phyloP scores from a whole-genome alignment of 2,888 invertebrate species.

The Aleiodes leptofemur region DNA sequence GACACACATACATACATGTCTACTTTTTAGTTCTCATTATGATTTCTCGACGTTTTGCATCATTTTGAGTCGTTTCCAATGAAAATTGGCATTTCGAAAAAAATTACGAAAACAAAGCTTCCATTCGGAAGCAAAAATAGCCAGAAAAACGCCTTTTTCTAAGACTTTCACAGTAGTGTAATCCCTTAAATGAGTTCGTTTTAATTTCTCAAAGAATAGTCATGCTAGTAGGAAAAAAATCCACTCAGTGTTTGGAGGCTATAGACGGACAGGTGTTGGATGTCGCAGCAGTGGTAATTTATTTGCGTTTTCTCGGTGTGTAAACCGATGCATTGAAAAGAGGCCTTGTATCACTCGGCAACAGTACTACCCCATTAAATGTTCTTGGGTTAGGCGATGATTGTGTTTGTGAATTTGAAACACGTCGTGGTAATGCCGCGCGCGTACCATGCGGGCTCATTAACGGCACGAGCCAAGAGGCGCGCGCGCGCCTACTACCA shows the following conservation, averaged over 20 bases:
- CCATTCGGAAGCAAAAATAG: too few species aligned
- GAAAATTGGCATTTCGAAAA: too few species aligned
- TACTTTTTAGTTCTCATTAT: too few species aligned
- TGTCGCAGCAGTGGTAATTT: constrained; percentile 66
- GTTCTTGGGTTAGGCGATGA: constrained; percentile 18
- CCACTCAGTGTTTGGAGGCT: not conserved
- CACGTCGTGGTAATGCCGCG: constrained; percentile 40
- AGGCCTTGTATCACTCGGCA: constrained; percentile 40
- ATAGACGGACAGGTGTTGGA: constrained; percentile 69
- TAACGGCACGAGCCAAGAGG: constrained; percentile 73
- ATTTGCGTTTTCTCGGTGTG: constrained; percentile 59
- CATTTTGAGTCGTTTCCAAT: too few species aligned
- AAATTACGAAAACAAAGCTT: too few species aligned
- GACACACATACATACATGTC: too few species aligned
- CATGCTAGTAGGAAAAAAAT: not conserved
- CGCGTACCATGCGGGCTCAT: constrained; percentile 66
- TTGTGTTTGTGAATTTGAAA: constrained; percentile 37
- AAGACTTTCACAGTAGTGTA: too few species aligned
- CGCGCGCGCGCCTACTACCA: constrained; percentile 50
- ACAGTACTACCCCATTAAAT: not conserved
- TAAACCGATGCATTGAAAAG: constrained; percentile 9
- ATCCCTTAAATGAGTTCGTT: too few species aligned
- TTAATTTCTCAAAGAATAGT: not conserved
- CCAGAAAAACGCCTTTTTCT: too few species aligned
- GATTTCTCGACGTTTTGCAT: too few species aligned